These are phyloP conservation scores for Diceros bicornis DNA, from an alignment of 2,797 vertebrate genomes.

Conservation along the genomic window DNA sequence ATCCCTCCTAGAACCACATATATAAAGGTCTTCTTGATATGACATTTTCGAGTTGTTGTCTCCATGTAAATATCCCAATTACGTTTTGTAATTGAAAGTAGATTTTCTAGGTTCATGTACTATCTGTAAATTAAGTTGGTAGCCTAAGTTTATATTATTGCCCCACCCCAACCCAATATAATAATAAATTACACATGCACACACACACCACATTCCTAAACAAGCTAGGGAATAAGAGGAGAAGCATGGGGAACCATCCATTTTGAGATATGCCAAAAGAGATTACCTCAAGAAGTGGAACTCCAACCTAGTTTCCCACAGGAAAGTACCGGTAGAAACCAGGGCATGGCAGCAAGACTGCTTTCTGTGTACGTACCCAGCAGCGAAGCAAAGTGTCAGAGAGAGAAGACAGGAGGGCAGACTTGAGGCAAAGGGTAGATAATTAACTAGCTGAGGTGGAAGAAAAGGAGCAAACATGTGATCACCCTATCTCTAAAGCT, in stretches of 20 bases:
- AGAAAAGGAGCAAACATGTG: not conserved
- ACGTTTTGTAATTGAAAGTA: not conserved
- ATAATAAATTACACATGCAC: not conserved
- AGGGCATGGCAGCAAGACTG: too few species aligned
- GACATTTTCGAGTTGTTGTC: not conserved
- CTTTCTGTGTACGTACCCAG: not conserved
- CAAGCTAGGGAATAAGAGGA: not conserved
- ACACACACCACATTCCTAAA: not conserved
- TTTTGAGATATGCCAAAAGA: not conserved
- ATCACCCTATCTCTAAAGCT: accelerated
- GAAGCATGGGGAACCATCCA: not conserved
- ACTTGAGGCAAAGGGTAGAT: not conserved
- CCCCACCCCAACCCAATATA: not conserved
- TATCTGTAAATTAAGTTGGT: not conserved
- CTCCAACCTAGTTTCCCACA: not conserved
- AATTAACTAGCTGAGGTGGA: not conserved
- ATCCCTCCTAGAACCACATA: not conserved
- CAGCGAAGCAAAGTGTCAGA: not conserved
- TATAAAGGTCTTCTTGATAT: not conserved
- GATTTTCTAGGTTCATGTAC: not conserved
- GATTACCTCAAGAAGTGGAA: not conserved
- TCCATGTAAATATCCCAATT: not conserved
- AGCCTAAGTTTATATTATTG: not conserved
- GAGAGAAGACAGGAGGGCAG: not conserved
- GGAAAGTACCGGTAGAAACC: not conserved